phyloP scores from a whole-genome alignment of 2,888 invertebrate genomes.

The Caenorhabditis sinica region DNA sequence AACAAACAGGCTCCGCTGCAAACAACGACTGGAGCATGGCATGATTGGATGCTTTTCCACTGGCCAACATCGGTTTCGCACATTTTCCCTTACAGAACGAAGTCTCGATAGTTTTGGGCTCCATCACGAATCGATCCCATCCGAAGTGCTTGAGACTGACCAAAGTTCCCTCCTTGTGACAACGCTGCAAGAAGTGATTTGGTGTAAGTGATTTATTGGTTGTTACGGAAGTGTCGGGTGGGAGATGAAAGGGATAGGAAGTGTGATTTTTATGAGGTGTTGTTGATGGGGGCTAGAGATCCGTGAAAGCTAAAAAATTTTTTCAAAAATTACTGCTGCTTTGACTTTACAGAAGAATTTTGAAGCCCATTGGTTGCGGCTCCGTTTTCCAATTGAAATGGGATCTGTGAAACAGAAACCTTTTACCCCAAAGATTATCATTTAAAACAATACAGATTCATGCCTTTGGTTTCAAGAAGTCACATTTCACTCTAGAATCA shows the following conservation, averaged over 20 bases:
- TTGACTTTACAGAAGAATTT: neutral
- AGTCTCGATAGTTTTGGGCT: slow-evolving; percentile 65
- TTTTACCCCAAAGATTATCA: too few relatives aligned
- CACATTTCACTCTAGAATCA: too few relatives aligned
- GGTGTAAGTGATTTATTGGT: slow-evolving; percentile 13
- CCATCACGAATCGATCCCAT: slow-evolving; percentile 61
- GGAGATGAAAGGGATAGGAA: neutral
- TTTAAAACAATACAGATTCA: too few relatives aligned
- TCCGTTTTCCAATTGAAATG: too few relatives aligned
- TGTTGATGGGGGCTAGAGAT: neutral
- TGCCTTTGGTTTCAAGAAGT: too few relatives aligned
- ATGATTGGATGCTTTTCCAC: slow-evolving; percentile 70
- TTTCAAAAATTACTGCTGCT: neutral
- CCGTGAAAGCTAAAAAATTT: neutral
- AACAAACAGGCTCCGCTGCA: slow-evolving; percentile 69
- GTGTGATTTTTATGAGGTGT: slow-evolving; percentile 29
- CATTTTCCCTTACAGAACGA: slow-evolving; percentile 68
- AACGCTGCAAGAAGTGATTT: slow-evolving; percentile 44
- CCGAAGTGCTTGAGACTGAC: slow-evolving; percentile 63
- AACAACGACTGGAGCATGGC: slow-evolving; percentile 72
- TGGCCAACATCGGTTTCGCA: slow-evolving; percentile 57
- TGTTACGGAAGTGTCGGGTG: neutral
- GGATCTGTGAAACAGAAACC: too few relatives aligned
- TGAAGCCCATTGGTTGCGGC: too few relatives aligned
- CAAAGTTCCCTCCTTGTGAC: slow-evolving; percentile 65